These are phyloP conservation scores for Rhea pennata DNA, from an alignment of 2,113 vertebrate species.

Conservation along the genomic window DNA sequence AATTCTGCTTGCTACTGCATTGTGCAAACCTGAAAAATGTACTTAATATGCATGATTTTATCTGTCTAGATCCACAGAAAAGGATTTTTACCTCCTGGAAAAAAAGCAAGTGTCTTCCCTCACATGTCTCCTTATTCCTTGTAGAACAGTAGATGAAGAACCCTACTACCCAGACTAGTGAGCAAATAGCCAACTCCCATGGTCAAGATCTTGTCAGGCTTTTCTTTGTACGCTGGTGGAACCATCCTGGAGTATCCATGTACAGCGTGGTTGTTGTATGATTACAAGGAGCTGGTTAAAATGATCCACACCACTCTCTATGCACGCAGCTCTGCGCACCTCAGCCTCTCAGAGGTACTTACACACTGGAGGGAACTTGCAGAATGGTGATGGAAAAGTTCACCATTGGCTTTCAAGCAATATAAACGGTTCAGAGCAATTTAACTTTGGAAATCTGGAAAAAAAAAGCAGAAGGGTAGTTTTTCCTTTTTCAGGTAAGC, in stretches of 20 bases:
- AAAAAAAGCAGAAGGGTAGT: not conserved
- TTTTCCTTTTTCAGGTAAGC: not conserved
- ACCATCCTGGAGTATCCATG: not conserved
- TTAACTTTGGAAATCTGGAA: not conserved
- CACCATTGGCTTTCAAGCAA: not conserved
- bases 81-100: not conserved
- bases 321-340: not conserved
- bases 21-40: not conserved
- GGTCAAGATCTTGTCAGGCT: not conserved
- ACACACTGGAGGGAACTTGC: not conserved
- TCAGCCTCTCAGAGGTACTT: not conserved
- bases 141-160: not conserved
- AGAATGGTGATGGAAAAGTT: not conserved
- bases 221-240: not conserved
- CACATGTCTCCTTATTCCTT: not conserved
- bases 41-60: not conserved
- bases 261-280: too few species aligned
- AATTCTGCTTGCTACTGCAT: not conserved
- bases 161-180: not conserved
- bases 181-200: not conserved
- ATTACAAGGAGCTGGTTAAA: not conserved
- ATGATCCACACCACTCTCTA: accelerated
- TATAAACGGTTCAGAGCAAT: not conserved
- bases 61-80: not conserved
- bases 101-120: not conserved